Evolutionary conservation across 2,888 invertebrate species (phyloP).

Genomic region (Xestia ashworthii): DNA sequence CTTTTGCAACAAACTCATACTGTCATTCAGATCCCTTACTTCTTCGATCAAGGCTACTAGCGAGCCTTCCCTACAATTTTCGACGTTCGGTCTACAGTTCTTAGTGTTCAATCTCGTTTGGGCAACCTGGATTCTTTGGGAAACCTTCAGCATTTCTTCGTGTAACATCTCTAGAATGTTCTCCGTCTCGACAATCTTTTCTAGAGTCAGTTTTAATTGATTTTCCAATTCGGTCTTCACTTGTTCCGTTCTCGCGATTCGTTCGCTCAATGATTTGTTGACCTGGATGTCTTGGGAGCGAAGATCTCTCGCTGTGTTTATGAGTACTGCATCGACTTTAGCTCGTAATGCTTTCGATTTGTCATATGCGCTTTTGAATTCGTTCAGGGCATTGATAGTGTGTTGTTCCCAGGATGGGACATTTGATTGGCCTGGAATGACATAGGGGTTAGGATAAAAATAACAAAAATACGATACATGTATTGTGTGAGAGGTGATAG

Average conservation of each 20-base stretch:
- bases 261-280: constrained; percentile 93
- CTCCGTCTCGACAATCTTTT: constrained; percentile 85
- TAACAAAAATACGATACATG: not conserved
- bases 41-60: constrained; percentile 84
- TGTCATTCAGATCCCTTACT: constrained; percentile 84
- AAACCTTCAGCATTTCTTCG: constrained; percentile 85
- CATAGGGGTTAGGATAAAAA: not conserved
- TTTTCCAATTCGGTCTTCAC: constrained; percentile 93
- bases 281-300: constrained; percentile 95
- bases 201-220: constrained; percentile 90
- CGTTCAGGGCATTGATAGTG: constrained; percentile 93
- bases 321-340: constrained; percentile 93
- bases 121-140: constrained; percentile 85
- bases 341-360: constrained; percentile 93
- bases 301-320: constrained; percentile 95
- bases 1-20: constrained; percentile 83
- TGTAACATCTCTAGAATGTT: constrained; percentile 84
- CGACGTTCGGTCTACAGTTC: constrained; percentile 82
- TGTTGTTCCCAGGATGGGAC: constrained; percentile 96
- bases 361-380: constrained; percentile 94
- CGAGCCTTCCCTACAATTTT: constrained; percentile 87
- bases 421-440: constrained; percentile 92
- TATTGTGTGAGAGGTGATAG: not conserved
- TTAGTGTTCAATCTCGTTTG: constrained; percentile 87
- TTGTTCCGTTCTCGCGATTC: constrained; percentile 94